These are phyloP conservation scores for Micronycteris hirsuta DNA, from an alignment of 2,113 vertebrate species.

Conservation along the genomic window DNA sequence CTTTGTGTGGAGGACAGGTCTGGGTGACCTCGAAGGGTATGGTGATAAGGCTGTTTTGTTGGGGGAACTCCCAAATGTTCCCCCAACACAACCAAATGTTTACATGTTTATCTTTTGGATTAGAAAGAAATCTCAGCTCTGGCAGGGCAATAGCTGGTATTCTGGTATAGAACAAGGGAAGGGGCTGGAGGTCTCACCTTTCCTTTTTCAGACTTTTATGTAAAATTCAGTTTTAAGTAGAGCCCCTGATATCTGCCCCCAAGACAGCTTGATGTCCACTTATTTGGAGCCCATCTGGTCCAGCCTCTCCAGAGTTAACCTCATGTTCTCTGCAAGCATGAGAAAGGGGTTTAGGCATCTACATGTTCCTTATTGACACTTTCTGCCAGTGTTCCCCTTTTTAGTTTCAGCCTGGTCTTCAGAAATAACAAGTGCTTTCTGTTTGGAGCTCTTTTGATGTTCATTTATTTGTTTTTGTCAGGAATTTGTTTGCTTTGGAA, in stretches of 20 bases:
- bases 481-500: neutral
- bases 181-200: neutral
- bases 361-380: neutral
- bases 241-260: neutral
- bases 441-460: neutral
- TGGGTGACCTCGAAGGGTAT: neutral
- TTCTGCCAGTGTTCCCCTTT: neutral
- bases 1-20: neutral
- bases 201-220: neutral
- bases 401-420: neutral
- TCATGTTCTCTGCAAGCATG: neutral
- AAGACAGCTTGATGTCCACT: neutral
- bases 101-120: neutral
- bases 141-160: neutral
- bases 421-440: neutral
- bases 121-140: neutral
- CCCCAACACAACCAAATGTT: neutral
- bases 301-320: neutral
- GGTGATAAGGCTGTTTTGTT: neutral
- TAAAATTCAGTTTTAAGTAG: neutral
- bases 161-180: neutral
- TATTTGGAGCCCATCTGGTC: neutral
- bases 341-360: neutral
- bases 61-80: neutral
- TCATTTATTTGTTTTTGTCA: neutral